phyloP scores from a whole-genome alignment of 2,113 vertebrate genomes.

The Crotalus helleri region DNA sequence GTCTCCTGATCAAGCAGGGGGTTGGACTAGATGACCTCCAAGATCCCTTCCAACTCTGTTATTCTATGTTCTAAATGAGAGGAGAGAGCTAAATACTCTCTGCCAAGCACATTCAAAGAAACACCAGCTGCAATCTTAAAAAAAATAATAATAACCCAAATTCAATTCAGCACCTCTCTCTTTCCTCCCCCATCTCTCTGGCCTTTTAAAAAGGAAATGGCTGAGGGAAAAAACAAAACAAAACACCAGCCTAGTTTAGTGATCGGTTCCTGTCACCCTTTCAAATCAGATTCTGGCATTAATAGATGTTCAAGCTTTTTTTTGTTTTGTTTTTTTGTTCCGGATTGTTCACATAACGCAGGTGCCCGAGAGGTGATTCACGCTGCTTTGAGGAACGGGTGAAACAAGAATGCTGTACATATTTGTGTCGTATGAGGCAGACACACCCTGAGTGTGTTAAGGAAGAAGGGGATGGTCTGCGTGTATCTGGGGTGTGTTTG shows the following conservation, averaged over 20 bases:
- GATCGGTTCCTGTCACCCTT: neutral
- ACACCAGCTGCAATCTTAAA: neutral
- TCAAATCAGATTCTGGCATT: neutral
- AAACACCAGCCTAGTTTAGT: neutral
- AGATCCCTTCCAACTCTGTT: too few species aligned
- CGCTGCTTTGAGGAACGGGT: neutral
- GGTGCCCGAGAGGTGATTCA: constrained; percentile 13
- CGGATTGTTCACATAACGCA: neutral
- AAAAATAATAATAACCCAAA: neutral
- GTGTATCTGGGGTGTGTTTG: neutral
- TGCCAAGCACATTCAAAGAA: neutral
- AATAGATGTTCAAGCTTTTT: neutral
- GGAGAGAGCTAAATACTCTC: neutral
- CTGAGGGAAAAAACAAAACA: too few species aligned
- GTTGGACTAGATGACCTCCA: too few species aligned
- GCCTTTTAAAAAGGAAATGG: neutral
- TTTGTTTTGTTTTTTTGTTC: neutral
- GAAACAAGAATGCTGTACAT: neutral
- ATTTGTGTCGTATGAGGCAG: neutral
- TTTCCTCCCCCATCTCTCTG: neutral
- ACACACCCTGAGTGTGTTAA: neutral
- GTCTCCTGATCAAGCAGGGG: too few species aligned
- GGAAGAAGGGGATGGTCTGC: neutral
- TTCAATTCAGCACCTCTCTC: neutral
- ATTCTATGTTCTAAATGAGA: neutral